Percentiles rank a stretch among this genome's conserved stretches.
Conservation (phyloP, 2,113 vertebrate species). For the Hippoglossus stenolepis region DNA sequence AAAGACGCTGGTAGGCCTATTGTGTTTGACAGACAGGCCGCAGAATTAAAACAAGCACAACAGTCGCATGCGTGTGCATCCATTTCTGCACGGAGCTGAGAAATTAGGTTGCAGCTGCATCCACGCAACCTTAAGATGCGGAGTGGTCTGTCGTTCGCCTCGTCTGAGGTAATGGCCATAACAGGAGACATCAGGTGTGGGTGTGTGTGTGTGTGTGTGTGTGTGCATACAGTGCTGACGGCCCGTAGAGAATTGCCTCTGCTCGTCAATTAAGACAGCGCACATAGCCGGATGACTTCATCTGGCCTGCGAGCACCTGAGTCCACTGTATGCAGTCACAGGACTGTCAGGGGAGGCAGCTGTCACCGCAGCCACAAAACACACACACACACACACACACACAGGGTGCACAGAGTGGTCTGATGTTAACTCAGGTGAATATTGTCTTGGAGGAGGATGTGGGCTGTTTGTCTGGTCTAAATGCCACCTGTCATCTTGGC, state of each 20-base stretch:
- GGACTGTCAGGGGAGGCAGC: slow-evolving; percentile 65
- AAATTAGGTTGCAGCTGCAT: slow-evolving; percentile 56
- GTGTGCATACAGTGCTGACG: slow-evolving; percentile 41
- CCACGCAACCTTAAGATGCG: slow-evolving; percentile 48
- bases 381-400: slow-evolving; percentile 36
- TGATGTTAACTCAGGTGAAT: slow-evolving; percentile 75
- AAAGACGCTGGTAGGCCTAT: background rate
- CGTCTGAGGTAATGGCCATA: slow-evolving; percentile 56
- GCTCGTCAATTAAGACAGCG: slow-evolving; percentile 71
- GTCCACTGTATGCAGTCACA: slow-evolving; percentile 59
- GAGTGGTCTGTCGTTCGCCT: slow-evolving; percentile 15
- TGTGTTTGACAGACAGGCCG: slow-evolving; percentile 27
- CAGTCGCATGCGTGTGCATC: background rate
- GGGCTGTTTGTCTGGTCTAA: slow-evolving; percentile 68
- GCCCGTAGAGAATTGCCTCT: slow-evolving; percentile 73
- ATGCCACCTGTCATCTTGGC: slow-evolving; percentile 73
- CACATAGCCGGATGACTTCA: slow-evolving; percentile 75
- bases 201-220: background rate
- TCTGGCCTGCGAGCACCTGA: slow-evolving; percentile 73
- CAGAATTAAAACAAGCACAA: slow-evolving; percentile 1
- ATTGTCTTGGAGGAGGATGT: slow-evolving; percentile 67
- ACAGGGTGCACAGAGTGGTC: slow-evolving; percentile 54
- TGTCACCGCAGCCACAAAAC: slow-evolving; percentile 58
- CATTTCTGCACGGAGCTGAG: background rate
- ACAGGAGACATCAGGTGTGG: slow-evolving; percentile 69